These are phyloP conservation scores for Eupleurogrammus muticus DNA, from an alignment of 2,797 vertebrate species.

Conservation along the genomic window DNA sequence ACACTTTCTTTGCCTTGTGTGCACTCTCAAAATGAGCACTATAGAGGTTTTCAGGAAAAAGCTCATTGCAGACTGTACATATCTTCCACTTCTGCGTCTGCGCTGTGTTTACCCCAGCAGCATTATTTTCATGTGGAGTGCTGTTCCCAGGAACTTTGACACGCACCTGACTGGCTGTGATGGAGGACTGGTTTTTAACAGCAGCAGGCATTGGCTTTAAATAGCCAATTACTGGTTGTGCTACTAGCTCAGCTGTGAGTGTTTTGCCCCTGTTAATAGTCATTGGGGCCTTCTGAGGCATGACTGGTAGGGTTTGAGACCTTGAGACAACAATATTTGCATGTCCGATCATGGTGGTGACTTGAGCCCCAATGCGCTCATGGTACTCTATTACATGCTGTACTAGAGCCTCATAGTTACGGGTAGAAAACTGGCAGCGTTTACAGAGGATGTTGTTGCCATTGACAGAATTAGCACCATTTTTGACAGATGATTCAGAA, in stretches of 20 bases:
- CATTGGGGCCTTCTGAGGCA: constrained; percentile 86
- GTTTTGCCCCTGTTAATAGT: constrained; percentile 83
- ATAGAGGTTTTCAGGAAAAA: constrained; percentile 97
- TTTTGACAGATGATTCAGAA: constrained; percentile 90
- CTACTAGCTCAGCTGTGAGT: constrained; percentile 85
- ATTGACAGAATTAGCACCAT: constrained; percentile 80
- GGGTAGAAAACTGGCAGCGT: constrained; percentile 96
- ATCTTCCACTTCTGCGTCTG: constrained; percentile 99
- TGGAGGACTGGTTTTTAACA: constrained; percentile 83
- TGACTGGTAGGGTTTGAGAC: constrained; percentile 83
- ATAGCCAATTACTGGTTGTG: constrained; percentile 91
- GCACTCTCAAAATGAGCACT: constrained; percentile 97
- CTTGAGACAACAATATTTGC: constrained; percentile 91
- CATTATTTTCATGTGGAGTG: constrained; percentile 77
- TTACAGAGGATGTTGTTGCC: constrained; percentile 96
- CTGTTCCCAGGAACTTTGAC: constrained; percentile 82
- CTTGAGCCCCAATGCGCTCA: constrained; percentile 97
- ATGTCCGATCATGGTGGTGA: constrained; percentile 98
- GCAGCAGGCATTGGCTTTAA: constrained; percentile 87
- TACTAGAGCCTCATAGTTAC: constrained; percentile 96
- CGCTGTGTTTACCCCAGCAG: constrained; percentile 82
- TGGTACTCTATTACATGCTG: constrained; percentile 98
- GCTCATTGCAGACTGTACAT: constrained; percentile 98
- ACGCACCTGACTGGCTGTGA: constrained; percentile 81
- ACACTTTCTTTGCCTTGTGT: constrained; percentile 97